Evolutionary conservation across 2,797 vertebrate genomes (phyloP), one percentile per base, ranked within the genome.

Genomic region (Ctenopoma multispine): DNA sequence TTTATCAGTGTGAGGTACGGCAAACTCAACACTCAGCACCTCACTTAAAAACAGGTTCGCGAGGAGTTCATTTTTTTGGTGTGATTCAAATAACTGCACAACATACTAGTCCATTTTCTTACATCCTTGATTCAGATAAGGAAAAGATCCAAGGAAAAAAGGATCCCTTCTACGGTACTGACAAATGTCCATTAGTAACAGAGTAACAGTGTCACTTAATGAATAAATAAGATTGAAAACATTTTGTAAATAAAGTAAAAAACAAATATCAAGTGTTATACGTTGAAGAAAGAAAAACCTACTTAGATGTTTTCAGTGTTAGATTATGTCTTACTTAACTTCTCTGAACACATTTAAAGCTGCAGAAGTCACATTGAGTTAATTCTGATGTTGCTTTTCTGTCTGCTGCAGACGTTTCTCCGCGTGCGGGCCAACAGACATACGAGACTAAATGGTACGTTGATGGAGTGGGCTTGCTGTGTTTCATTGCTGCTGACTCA

Each of bases 381-480:
- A 18, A 20, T 9, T n/a, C 36, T 55, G 24, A 38, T 54, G 17
- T 58, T 29, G 3, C 0, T 50, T 29, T 24, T 72, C 14, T 72
- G 31, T 65, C 23, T 81, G 49, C 79, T 84, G 53, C 93, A 98
- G 97, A 99, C 96, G 17, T 99, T 99, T 85, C 92, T 98, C 79
- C 95, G 97, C 84, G 96, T 99, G 81, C 94, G 97, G 81, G 94
- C 97, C 87, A 99, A 99, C 93, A 95, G 97, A 93, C 97, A 99
- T 91, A 97, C 97, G 23, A 92, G 97, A 87, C 94, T 99, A 81
- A 98, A 97, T 83, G 97, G 97, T 99, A 94, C 77, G 96, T 91
- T 57, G 31, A 59, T 2, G 23, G n/a, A 51, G 13, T 13, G 18
- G 29, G 51, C 55, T 27, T 63, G 73, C 41, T 82, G 62, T 74